Base-by-base conservation (phyloP, 2,797 vertebrate species). In the Pelodytes ibericus region DNA sequence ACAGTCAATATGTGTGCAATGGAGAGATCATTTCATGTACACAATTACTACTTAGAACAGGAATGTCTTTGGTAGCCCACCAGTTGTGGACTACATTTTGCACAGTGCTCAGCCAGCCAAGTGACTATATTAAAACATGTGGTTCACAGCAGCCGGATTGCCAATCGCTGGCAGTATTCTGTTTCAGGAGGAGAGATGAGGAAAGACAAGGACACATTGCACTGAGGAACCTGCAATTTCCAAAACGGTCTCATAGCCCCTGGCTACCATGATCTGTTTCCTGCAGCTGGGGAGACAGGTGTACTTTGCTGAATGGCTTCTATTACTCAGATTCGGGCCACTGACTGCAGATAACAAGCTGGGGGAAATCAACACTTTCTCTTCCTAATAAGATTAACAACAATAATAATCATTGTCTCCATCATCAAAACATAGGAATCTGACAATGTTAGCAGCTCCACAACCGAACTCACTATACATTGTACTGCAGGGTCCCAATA, bases 201-300 rank as follows among this genome's bases (percentile, higher is more conserved):
- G 58, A 33, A 59, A 74, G 63, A 67, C 51, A 30, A 47, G 72
- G 36, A 6, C n/a, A 31, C 62, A 70, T 56, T 51, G 57, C 5
- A 47, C 13, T 10, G 56, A 24, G 44, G 74, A 71, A 60, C 53
- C 56, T 60, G 9, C 44, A 72, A 61, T 61, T 78, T 72, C 41
- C 61, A n/a, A 36, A 22, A 26, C 18, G 62, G 66, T 57, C 70
- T 36, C 31, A 30, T 72, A 72, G 62, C 75, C 74, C 75, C 75
- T 60, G 67, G 69, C 61, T 53, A 67, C 18, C 16, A 31, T 6
- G 53, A 49, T 20, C 18, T 8, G 68, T 22, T 71, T 77, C 75
- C 61, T 77, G 75, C 68, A 69, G 65, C 57, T 69, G 74, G 36
- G 15, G 16, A 41, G 66, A 76, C 66, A 78, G 75, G 75, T 78